Base-by-base conservation (phyloP, 1,140 invertebrate genomes). In the Magallana gigas region DNA sequence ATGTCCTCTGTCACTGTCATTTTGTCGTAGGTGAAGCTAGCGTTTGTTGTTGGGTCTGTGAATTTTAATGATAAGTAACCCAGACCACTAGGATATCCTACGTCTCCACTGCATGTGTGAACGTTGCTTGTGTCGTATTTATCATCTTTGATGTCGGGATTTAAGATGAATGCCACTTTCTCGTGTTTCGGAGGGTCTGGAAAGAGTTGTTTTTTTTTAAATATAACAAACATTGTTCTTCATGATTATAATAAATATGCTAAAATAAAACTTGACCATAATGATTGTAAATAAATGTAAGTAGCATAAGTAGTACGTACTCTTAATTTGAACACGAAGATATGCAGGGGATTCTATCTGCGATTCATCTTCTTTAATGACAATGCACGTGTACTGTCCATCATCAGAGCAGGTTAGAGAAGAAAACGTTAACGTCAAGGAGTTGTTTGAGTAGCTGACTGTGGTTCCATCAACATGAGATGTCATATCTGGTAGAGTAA, bases 11-110 rank as follows among this genome's bases (percentile, higher is more conserved):
- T 68, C 5, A 68, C 6, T 9, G 64, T 7, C n/a, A 9, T 36
- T 23, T 23, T 23, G 1, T 68, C 64, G 23, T 68, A 68, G 9
- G n/a, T 8, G 6, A 23, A 68, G 64, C 9, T 68, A 23, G n/a
- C 64, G 9, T 68, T n/a, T 7, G 64, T 68, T 8, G n/a, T 11
- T 5, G 64, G 64, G 8, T 68, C 8, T 9, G 64, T 68, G 23
- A 68, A n/a, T 68, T n/a, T 68, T 68, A 68, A 5, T 18, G 64
- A 68, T 68, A 68, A 23, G n/a, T 68, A 68, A 9, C 64, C 64
- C 18, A 23, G n/a, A 23, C 1, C 9, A 0, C 8, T 23, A 23
- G 64, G 64, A 68, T 68, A 68, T 3, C 64, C 64, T 18, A 68
- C 64, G 23, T 68, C 64, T 18, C 64, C 64, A 9, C 14, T 68